These are phyloP conservation scores for Ictalurus furcatus DNA, from an alignment of 2,113 vertebrate species.

Conservation along the genomic window DNA sequence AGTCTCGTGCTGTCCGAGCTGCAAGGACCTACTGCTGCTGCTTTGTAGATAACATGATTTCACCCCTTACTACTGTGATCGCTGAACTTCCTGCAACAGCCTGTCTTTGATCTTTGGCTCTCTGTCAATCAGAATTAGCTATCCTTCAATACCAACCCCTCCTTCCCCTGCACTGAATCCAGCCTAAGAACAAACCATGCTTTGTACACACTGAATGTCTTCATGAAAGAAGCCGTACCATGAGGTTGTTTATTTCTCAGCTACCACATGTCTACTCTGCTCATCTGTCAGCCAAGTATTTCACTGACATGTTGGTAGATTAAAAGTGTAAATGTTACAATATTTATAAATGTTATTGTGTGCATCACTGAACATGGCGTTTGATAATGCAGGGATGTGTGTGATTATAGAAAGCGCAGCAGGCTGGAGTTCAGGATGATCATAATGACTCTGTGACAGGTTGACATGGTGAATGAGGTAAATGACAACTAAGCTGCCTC, in stretches of 20 bases:
- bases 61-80: slow-evolving; percentile 55
- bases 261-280: slow-evolving; percentile 44
- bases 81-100: slow-evolving; percentile 47
- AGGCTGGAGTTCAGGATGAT: slow-evolving; percentile 24
- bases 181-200: slow-evolving; percentile 49
- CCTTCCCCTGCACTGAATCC: slow-evolving; percentile 37
- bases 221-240: slow-evolving; percentile 46
- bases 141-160: slow-evolving; percentile 59
- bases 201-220: slow-evolving; percentile 53
- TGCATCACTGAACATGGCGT: background rate
- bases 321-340: background rate
- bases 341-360: slow-evolving; percentile 3
- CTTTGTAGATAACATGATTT: slow-evolving; percentile 58
- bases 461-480: slow-evolving; percentile 43
- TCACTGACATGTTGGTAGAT: slow-evolving; percentile 30
- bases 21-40: slow-evolving; percentile 43
- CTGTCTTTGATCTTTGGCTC: slow-evolving; percentile 60
- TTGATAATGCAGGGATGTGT: background rate
- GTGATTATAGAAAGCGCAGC: background rate
- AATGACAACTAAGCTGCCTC: slow-evolving; percentile 37
- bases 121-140: slow-evolving; percentile 65
- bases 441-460: slow-evolving; percentile 32
- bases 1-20: slow-evolving; percentile 45
- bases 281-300: slow-evolving; percentile 30
- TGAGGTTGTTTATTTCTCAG: slow-evolving; percentile 49